Conservation (phyloP, 1,140 invertebrate species). For the Cydia splendana region DNA sequence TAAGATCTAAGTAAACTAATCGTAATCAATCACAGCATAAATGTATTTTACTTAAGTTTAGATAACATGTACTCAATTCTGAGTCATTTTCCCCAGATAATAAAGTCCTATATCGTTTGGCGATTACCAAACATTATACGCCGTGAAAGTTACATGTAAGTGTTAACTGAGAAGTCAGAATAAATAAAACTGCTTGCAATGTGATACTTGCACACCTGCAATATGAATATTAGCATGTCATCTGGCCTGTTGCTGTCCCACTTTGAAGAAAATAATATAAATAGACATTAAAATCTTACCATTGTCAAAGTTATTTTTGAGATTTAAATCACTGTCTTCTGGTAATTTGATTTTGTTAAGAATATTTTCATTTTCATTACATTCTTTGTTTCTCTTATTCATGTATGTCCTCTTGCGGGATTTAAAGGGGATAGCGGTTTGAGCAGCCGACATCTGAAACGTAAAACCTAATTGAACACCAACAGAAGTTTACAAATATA, state of each 20-base stretch:
- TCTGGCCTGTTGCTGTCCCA: background rate
- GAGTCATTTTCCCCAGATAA: too few species aligned
- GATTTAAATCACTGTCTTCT: constrained; percentile 31
- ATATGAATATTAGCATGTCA: background rate
- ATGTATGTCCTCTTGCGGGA: constrained; percentile 63
- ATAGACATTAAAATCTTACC: background rate
- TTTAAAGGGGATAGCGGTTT: constrained; percentile 69
- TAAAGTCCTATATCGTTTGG: too few species aligned
- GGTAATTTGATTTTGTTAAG: constrained; percentile 45
- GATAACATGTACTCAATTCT: too few species aligned
- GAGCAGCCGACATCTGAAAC: constrained; percentile 68
- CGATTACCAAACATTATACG: too few species aligned
- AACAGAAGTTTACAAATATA: background rate
- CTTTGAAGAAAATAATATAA: background rate
- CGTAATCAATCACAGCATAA: too few species aligned
- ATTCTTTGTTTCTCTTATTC: constrained; percentile 46
- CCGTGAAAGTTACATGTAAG: background rate
- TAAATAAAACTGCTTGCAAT: too few species aligned
- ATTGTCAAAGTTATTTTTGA: constrained; percentile 13
- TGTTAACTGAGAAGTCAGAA: too few species aligned
- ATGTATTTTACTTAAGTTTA: too few species aligned
- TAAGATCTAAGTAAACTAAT: too few species aligned
- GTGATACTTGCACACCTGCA: background rate
- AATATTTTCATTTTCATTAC: constrained; percentile 62
- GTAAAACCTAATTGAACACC: constrained; percentile 17